Percentiles rank a stretch among this genome's conserved stretches.
Evolutionary conservation across 1,140 invertebrate species (phyloP).

Genomic region (Danaus melanippus): DNA sequence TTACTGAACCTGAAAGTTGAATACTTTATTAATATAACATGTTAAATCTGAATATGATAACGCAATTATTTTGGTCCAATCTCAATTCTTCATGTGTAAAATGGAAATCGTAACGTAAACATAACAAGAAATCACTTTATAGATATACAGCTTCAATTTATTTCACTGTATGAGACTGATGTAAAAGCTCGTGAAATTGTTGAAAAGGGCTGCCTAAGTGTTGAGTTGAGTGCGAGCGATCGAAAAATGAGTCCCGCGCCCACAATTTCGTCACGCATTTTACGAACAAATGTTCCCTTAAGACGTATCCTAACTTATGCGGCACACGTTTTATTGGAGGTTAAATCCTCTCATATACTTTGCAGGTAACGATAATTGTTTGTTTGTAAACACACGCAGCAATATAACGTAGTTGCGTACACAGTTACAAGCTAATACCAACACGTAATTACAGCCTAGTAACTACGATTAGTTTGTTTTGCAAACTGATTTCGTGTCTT

Average conservation of each 20-base stretch:
- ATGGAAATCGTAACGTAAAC: too few relatives aligned
- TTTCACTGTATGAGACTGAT: constrained; percentile 57
- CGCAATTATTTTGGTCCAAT: too few relatives aligned
- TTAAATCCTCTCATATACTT: constrained; percentile 46
- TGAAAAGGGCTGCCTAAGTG: constrained; percentile 66
- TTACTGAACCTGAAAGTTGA: too few relatives aligned
- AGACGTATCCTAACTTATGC: constrained; percentile 57
- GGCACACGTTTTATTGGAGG: constrained; percentile 59
- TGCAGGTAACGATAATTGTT: constrained; percentile 42
- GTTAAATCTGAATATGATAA: too few relatives aligned
- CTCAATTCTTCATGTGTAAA: too few relatives aligned
- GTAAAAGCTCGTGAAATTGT: constrained; percentile 64
- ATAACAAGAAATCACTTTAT: constrained; percentile 12
- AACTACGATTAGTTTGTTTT: constrained; percentile 19
- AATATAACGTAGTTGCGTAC: constrained; percentile 6
- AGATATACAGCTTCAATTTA: constrained; percentile 27
- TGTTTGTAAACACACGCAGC: constrained; percentile 26
- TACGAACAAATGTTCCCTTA: constrained; percentile 62
- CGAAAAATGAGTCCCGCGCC: constrained; percentile 44
- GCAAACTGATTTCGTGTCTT: constrained; percentile 13
- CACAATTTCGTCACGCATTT: constrained; percentile 64
- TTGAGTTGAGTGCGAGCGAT: constrained; percentile 49
- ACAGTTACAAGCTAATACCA: constrained; percentile 14
- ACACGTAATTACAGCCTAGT: constrained; percentile 18
- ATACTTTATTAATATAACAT: too few relatives aligned